Evolutionary conservation across 2,888 invertebrate genomes (phyloP).

Genomic region (Phyllotreta striolata): DNA sequence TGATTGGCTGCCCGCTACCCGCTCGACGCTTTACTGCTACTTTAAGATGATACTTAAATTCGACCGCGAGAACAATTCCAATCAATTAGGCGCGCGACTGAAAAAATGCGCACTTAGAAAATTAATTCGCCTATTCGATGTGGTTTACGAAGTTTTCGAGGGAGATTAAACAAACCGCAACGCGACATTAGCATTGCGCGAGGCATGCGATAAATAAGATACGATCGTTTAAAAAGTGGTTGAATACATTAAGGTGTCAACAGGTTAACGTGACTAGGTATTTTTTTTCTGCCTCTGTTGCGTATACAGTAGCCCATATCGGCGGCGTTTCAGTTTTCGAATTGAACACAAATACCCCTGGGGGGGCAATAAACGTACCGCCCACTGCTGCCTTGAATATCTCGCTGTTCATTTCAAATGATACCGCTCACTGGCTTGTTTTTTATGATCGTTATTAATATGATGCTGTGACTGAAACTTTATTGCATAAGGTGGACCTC

Average conservation of each 20-base stretch:
- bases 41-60: slow-evolving; percentile 17
- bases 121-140: too few species aligned
- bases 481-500: too few species aligned
- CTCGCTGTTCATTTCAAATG: too few species aligned
- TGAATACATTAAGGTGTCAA: slow-evolving; percentile 15
- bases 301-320: slow-evolving; percentile 9
- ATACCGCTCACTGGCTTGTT: background rate
- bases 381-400: slow-evolving; percentile 7
- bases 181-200: background rate
- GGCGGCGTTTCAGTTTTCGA: slow-evolving; percentile 5
- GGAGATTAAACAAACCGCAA: slow-evolving; percentile 8
- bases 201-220: slow-evolving; percentile 9
- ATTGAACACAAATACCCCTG: slow-evolving; percentile 3
- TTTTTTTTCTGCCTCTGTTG: background rate
- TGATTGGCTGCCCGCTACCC: slow-evolving; percentile 30
- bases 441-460: background rate
- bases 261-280: slow-evolving; percentile 7
- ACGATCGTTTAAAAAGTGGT: slow-evolving; percentile 9
- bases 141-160: too few species aligned
- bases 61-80: slow-evolving; percentile 25
- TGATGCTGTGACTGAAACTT: too few species aligned
- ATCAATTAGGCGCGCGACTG: slow-evolving; percentile 17
- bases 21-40: slow-evolving; percentile 16
- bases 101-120: too few species aligned
- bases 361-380: slow-evolving; percentile 3